Evolutionary conservation across 35 echinoderm and acorn worm genomes (phyloP).

Genomic region (Apostichopus californicus): DNA sequence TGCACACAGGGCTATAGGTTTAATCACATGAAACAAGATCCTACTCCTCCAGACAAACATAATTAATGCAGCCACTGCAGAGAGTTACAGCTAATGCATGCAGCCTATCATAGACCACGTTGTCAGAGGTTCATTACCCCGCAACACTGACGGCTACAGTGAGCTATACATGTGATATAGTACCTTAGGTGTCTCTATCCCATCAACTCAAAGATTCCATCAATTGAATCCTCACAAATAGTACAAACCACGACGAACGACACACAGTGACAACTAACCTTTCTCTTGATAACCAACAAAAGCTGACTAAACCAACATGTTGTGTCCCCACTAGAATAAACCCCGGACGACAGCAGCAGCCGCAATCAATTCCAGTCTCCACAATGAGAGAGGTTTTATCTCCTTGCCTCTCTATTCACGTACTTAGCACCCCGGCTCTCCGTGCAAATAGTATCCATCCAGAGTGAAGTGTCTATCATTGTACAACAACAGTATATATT

Average conservation of each 20-base stretch:
- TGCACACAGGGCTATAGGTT: neutral
- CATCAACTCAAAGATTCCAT: neutral
- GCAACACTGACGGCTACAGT: neutral
- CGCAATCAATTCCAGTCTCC: constrained; percentile 21
- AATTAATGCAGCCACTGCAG: neutral
- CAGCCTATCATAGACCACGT: neutral
- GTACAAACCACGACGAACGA: neutral
- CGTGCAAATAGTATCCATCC: constrained; percentile 31
- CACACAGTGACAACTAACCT: neutral
- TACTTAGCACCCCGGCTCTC: constrained; percentile 7
- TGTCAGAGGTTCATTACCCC: neutral
- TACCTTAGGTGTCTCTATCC: neutral
- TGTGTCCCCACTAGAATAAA: constrained; percentile 37
- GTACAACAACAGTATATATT: constrained; percentile 1
- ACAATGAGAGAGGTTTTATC: neutral
- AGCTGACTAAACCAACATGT: constrained; percentile 42
- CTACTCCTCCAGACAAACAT: constrained; percentile 6
- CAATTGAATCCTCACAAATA: neutral
- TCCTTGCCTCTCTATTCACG: constrained; percentile 3
- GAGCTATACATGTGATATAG: neutral
- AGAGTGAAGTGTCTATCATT: neutral
- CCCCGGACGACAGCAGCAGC: no score
- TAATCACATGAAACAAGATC: neutral
- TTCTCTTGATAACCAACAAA: constrained; percentile 12
- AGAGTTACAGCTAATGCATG: neutral